Percentiles rank a stretch among this genome's conserved stretches.
Evolutionary conservation across 2,113 vertebrate genomes (phyloP).

Genomic region (Antennarius striatus): DNA sequence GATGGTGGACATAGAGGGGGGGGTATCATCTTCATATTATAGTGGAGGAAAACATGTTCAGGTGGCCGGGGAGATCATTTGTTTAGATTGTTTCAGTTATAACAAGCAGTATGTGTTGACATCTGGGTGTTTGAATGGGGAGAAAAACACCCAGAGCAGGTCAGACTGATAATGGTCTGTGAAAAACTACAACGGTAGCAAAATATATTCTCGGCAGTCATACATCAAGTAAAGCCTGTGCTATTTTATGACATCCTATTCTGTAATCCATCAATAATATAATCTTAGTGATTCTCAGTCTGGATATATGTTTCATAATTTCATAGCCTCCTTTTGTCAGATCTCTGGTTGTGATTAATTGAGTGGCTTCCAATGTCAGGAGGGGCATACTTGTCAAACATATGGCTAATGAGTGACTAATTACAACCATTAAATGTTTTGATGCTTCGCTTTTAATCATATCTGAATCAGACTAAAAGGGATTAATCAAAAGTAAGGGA

Average conservation of each 20-base stretch:
- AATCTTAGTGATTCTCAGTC: slow-evolving; percentile 56
- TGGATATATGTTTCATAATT: slow-evolving; percentile 66
- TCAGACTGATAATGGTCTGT: slow-evolving; percentile 60
- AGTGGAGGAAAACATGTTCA: slow-evolving; percentile 59
- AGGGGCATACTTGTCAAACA: slow-evolving; percentile 73
- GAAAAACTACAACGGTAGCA: slow-evolving; percentile 56
- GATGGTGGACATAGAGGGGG: background rate
- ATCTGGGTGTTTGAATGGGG: slow-evolving; percentile 43
- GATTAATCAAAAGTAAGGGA: slow-evolving; percentile 55
- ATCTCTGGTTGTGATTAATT: slow-evolving; percentile 72
- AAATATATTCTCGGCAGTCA: slow-evolving; percentile 67
- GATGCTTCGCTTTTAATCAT: slow-evolving; percentile 71
- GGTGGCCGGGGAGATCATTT: slow-evolving; percentile 58
- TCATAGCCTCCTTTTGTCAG: slow-evolving; percentile 61
- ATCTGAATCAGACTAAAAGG: slow-evolving; percentile 59
- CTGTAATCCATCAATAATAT: slow-evolving; percentile 71
- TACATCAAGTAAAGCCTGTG: slow-evolving; percentile 61
- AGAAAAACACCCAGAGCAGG: slow-evolving; percentile 41
- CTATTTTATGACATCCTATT: slow-evolving; percentile 51
- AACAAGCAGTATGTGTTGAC: slow-evolving; percentile 61
- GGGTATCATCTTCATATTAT: slow-evolving; percentile 42
- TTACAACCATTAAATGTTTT: slow-evolving; percentile 66
- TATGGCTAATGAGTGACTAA: slow-evolving; percentile 76
- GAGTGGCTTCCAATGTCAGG: slow-evolving; percentile 59
- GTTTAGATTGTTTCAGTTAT: slow-evolving; percentile 59